Evolutionary conservation across 2,797 vertebrate species (phyloP), one percentile per base, ranked within the genome.

Genomic region (Harpagifer antarcticus): DNA sequence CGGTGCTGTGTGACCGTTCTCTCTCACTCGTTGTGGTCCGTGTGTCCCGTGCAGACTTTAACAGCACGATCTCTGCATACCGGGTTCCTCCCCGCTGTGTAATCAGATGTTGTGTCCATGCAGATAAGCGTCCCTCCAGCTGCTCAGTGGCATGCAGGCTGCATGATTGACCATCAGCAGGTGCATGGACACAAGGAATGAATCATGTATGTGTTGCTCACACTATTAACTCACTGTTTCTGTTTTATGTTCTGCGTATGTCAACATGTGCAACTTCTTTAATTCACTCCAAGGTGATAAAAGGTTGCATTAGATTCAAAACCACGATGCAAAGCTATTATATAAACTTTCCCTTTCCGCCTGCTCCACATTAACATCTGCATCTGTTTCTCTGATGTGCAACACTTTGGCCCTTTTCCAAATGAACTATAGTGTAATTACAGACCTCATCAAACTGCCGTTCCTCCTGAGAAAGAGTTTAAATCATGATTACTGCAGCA

Each of bases 31-130:
- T 1, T 19, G 5, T 47, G 74, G 47, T 68, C 50, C n/a, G 19
- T 74, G 50, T 79, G 86, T 90, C 89, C 90, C 87, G 58, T 81
- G 49, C 62, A 83, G 53, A 88, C 85, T 87, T 86, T 75, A 14
- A 48, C 45, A 37, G n/a, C 58, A 33, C 37, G 19, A 50, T 45
- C 72, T 74, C 72, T 79, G 71, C 76, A 79, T 12, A 72, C 44
- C 31, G 56, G 33, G 59, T 56, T 3, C 17, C 37, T 50, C 58
- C 37, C 16, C 4, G 9, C 9, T 49, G 17, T 52, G 20, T 54
- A 52, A 47, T 72, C n/a, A 63, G 11, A 66, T 56, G 9, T 23
- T 69, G 47, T 65, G 53, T 62, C 79, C 60, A 62, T 27, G 75
- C 63, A 78, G 50, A n/a, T 23, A 17, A 16, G 43, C 54, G 19